A percentile compares a stretch with the other conserved stretches of the same genome.
phyloP scores from a whole-genome alignment of 2,888 invertebrate genomes.

The Drosophila borborema region DNA sequence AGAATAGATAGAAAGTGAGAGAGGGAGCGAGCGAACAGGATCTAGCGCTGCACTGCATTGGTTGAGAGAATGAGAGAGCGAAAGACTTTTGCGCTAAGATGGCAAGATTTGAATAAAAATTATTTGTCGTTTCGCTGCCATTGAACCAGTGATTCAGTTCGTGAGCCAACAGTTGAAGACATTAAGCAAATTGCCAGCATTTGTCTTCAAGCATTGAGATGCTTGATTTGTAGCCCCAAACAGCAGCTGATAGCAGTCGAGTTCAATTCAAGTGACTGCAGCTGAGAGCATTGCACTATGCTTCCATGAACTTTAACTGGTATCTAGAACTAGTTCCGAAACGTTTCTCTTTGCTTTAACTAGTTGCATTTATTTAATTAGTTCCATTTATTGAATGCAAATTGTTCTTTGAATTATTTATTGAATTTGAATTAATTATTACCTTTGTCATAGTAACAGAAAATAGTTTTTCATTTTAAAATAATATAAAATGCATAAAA shows the following conservation, averaged over 20 bases:
- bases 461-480: not conserved
- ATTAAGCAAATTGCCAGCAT: conserved; percentile 7
- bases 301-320: not conserved
- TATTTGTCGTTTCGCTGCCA: conserved; percentile 31
- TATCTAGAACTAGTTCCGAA: not conserved
- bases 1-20: not conserved
- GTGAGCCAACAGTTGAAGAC: conserved; percentile 28
- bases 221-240: not conserved
- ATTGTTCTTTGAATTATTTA: not conserved
- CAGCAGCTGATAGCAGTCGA: not conserved
- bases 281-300: not conserved
- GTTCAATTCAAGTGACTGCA: not conserved
- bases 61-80: not conserved
- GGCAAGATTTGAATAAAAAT: conserved; percentile 23
- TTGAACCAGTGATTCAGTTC: conserved; percentile 27
- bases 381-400: not conserved
- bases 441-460: not conserved
- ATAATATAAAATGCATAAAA: no score
- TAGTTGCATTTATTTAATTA: not conserved
- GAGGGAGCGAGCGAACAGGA: not conserved
- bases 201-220: conserved; percentile 9
- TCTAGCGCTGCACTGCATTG: conserved; percentile 1
- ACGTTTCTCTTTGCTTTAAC: no score
- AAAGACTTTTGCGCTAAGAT: conserved; percentile 17
- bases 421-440: no score